Conservation (phyloP, 1,140 invertebrate species). For the Bicyclus anynana region DNA sequence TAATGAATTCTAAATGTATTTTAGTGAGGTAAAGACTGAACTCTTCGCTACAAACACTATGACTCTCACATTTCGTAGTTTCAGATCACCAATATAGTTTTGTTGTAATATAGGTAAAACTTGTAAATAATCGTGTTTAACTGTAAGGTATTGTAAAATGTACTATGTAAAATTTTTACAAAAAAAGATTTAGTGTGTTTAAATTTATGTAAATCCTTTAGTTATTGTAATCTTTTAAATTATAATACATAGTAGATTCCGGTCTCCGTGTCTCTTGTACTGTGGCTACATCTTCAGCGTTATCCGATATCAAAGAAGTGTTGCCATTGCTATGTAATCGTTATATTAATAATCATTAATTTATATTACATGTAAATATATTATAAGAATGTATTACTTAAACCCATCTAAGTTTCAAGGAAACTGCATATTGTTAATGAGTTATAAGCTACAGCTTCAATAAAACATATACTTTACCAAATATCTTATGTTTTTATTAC, state of each 20-base stretch:
- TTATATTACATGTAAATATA: slow-evolving; percentile 47
- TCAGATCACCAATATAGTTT: slow-evolving; percentile 37
- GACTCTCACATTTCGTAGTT: slow-evolving; percentile 38
- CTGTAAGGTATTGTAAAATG: slow-evolving; percentile 29
- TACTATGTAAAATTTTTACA: slow-evolving; percentile 32
- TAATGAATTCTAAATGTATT: slow-evolving; percentile 48
- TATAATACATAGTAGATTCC: slow-evolving; percentile 13
- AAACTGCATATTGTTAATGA: slow-evolving; percentile 63
- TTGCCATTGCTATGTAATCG: slow-evolving; percentile 31
- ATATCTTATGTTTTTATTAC: slow-evolving; percentile 18
- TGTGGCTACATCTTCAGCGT: slow-evolving; percentile 9
- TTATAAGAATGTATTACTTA: slow-evolving; percentile 42
- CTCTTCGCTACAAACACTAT: slow-evolving; percentile 48
- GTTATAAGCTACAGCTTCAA: slow-evolving; percentile 67
- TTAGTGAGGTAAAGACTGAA: slow-evolving; percentile 75
- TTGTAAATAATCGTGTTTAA: slow-evolving; percentile 26
- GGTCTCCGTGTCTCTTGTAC: slow-evolving; percentile 18
- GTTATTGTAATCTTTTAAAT: slow-evolving; percentile 10
- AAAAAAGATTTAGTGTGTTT: slow-evolving; percentile 13
- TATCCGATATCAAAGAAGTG: slow-evolving; percentile 38
- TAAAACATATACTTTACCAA: slow-evolving; percentile 60
- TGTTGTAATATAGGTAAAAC: slow-evolving; percentile 24
- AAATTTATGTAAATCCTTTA: background rate
- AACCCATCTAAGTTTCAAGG: slow-evolving; percentile 59
- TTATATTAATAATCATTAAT: slow-evolving; percentile 30